Evolutionary conservation across 1,140 invertebrate species (phyloP).

Genomic region (Neodiprion pinetum): DNA sequence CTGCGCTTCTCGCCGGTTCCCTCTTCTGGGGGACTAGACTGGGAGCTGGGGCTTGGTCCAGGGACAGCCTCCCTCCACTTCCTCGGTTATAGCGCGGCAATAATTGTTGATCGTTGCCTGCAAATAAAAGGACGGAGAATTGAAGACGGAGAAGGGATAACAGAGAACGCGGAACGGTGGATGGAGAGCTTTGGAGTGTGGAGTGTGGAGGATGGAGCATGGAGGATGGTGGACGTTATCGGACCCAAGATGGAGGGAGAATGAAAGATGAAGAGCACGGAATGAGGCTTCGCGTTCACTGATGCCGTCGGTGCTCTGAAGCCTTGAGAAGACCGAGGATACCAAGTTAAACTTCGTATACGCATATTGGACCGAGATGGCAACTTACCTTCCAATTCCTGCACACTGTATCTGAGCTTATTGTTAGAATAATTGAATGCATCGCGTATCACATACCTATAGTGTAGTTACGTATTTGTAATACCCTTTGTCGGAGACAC

Average conservation of each 20-base stretch:
- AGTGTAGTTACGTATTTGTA: too few species aligned
- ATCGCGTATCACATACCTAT: too few species aligned
- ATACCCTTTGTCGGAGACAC: too few species aligned
- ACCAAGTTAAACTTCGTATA: too few species aligned
- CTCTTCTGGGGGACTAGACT: conserved; percentile 8
- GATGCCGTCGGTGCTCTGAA: too few species aligned
- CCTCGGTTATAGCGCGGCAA: conserved; percentile 16
- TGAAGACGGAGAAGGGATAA: conserved; percentile 43
- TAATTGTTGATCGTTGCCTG: conserved; percentile 54
- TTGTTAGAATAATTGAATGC: too few species aligned
- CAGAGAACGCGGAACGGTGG: not conserved
- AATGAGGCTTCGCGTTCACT: too few species aligned
- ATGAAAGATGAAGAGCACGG: too few species aligned
- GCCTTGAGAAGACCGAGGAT: too few species aligned
- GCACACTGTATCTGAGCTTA: too few species aligned
- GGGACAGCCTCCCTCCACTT: not conserved
- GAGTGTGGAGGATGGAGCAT: not conserved
- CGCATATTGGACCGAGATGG: too few species aligned
- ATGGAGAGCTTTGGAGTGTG: not conserved
- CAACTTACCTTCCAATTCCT: too few species aligned
- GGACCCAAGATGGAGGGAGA: not conserved
- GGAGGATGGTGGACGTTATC: not conserved
- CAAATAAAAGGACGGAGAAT: not conserved
- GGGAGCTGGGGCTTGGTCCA: conserved; percentile 29
- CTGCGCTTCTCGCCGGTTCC: conserved; percentile 37